Base-by-base conservation (phyloP, 2,113 vertebrate species). In the Empidonax alnorum region DNA sequence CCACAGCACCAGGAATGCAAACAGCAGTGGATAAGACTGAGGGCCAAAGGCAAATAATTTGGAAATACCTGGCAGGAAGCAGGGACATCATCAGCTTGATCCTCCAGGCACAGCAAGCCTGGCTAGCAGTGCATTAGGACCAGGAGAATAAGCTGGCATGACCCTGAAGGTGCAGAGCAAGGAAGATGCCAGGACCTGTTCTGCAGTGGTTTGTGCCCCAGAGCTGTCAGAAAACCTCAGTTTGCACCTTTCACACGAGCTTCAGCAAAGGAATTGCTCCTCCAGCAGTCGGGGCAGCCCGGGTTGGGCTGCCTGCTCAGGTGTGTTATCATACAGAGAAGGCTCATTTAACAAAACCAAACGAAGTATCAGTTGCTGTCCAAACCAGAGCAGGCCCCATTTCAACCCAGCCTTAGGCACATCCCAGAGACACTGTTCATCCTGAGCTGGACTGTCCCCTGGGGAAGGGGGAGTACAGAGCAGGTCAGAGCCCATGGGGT, bases 281-380 rank as follows among this genome's bases (percentile, higher is more conserved):
- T 61, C 37, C 27, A 9, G 53, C 58, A 84, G 20, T 12, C 49
- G n/a, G 17, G 11, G 47, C 35, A 41, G 33, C 30, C 42, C 1
- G 0, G 7, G 18, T 53, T 62, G 35, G 3, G 21, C 42, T 67
- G 22, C 6, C 0, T 12, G 2, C 37, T 41, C 1, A 0, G 3
- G 8, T 59, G 11, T 59, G 46, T 23, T 41, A 47, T 46, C 28
- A 52, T 4, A 46, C 6, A 21, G 31, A 73, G 12, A 46, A 69
- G 12, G 19, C 37, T 31, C 68, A 27, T 18, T 27, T n/a, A n/a
- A 74, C 33, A 39, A 33, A 31, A 42, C 11, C 7, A 35, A 13
- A 35, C 12, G 31, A n/a, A 14, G 10, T 5, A 31, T 5, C 0
- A 46, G 22, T 28, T 27, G 12, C 23, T 76, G 41, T 25, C 28